Conservation (phyloP, 2,113 vertebrate species). For the Pseudorasbora parva region DNA sequence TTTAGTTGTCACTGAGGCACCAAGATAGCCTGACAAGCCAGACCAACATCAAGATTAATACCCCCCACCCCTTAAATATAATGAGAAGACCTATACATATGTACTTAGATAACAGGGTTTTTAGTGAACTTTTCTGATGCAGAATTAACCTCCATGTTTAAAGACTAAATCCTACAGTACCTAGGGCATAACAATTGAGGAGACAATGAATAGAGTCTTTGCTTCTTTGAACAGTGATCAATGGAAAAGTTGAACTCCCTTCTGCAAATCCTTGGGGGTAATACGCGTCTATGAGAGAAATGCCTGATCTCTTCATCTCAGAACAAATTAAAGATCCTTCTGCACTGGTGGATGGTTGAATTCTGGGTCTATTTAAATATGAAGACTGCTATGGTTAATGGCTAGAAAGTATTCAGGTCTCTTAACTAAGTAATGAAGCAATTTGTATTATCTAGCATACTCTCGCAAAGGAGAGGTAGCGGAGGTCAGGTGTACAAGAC, state of each 20-base stretch:
- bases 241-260: background rate
- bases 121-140: background rate
- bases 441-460: slow-evolving; percentile 25
- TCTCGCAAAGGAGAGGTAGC: background rate
- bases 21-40: too few relatives aligned
- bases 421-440: slow-evolving; percentile 1
- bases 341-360: slow-evolving; percentile 8
- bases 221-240: background rate
- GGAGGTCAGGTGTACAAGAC: background rate
- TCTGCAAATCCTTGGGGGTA: background rate
- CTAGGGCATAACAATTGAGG: background rate
- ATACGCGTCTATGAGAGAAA: slow-evolving; percentile 10
- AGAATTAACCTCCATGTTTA: background rate
- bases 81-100: background rate
- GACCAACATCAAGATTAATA: too few relatives aligned
- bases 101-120: background rate
- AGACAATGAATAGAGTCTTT: background rate
- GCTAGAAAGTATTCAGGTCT: background rate
- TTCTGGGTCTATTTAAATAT: background rate
- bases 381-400: background rate
- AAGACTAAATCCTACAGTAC: background rate
- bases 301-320: background rate
- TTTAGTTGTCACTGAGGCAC: too few relatives aligned
- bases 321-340: slow-evolving; percentile 22
- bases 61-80: too few relatives aligned